phyloP scores from a whole-genome alignment of 2,888 invertebrate species.

The Blomia tropicalis region DNA sequence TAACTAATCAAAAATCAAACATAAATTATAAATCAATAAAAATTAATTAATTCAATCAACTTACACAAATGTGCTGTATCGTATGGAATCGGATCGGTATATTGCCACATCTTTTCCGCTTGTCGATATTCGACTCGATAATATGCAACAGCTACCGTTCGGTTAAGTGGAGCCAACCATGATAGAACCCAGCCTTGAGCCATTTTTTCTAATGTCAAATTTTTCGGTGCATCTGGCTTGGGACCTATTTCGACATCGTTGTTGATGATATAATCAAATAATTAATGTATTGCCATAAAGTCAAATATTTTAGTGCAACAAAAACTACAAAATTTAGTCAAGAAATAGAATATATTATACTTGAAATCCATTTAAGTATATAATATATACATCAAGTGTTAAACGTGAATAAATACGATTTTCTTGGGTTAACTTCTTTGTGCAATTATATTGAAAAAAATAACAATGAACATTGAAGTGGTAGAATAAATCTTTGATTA shows the following conservation, averaged over 20 bases:
- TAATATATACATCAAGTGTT: too few relatives aligned
- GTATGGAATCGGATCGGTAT: constrained; percentile 36
- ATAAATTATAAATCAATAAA: background rate
- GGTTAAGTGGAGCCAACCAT: constrained; percentile 70
- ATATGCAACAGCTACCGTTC: constrained; percentile 51
- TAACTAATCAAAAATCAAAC: constrained; percentile 21
- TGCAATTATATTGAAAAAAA: too few relatives aligned
- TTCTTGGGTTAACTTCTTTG: too few relatives aligned
- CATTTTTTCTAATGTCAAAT: constrained; percentile 72
- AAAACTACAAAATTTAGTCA: too few relatives aligned
- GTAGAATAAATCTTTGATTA: too few relatives aligned
- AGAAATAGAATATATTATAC: too few relatives aligned
- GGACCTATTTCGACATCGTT: constrained; percentile 59
- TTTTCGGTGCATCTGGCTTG: constrained; percentile 73
- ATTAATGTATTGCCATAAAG: background rate
- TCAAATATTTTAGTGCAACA: too few relatives aligned
- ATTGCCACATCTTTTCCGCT: constrained; percentile 39
- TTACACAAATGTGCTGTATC: constrained; percentile 71
- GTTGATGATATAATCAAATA: background rate
- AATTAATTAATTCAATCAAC: constrained; percentile 25
- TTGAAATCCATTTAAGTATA: too few relatives aligned
- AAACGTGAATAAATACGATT: too few relatives aligned
- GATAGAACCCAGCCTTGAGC: constrained; percentile 73
- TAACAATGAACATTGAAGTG: too few relatives aligned
- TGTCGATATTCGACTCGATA: constrained; percentile 82